Conservation (phyloP, 2,888 invertebrate species). For the Synergus itoensis region DNA sequence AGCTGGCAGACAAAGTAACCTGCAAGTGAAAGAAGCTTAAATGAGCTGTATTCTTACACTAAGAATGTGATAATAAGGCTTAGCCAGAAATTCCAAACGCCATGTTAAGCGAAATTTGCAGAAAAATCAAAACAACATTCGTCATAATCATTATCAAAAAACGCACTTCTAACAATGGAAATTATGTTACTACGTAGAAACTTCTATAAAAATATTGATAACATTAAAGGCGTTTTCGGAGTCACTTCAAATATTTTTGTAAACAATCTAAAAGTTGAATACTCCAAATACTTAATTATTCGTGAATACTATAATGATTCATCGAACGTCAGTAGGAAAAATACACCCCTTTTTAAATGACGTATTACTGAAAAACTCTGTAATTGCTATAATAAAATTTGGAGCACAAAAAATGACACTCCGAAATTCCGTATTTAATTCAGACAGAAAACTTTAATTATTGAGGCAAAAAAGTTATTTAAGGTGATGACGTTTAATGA, state of each 20-base stretch:
- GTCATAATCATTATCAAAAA: background rate
- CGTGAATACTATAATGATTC: constrained; percentile 41
- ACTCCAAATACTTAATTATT: background rate
- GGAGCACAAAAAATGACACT: background rate
- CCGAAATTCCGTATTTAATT: background rate
- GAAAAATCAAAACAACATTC: background rate
- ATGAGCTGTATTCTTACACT: background rate
- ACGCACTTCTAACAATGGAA: constrained; percentile 22
- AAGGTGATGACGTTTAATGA: background rate
- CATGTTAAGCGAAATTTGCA: background rate
- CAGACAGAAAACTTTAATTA: background rate
- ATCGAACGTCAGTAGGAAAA: constrained; percentile 51
- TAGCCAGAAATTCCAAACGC: background rate
- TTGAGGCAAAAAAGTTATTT: background rate
- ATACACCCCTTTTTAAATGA: constrained; percentile 48
- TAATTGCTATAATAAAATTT: background rate
- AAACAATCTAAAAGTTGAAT: background rate
- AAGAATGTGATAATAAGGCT: constrained; percentile 5
- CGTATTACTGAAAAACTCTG: constrained; percentile 45
- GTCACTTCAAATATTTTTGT: constrained; percentile 10
- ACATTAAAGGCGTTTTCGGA: background rate
- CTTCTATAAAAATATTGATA: constrained; percentile 22
- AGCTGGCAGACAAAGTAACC: constrained; percentile 4
- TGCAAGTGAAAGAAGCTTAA: constrained; percentile 8
- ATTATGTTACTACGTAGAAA: constrained; percentile 27